Percentiles rank a stretch among this genome's conserved stretches.
These are phyloP conservation scores for Ifrita kowaldi DNA, from an alignment of 2,113 vertebrate genomes.

Conservation along the genomic window DNA sequence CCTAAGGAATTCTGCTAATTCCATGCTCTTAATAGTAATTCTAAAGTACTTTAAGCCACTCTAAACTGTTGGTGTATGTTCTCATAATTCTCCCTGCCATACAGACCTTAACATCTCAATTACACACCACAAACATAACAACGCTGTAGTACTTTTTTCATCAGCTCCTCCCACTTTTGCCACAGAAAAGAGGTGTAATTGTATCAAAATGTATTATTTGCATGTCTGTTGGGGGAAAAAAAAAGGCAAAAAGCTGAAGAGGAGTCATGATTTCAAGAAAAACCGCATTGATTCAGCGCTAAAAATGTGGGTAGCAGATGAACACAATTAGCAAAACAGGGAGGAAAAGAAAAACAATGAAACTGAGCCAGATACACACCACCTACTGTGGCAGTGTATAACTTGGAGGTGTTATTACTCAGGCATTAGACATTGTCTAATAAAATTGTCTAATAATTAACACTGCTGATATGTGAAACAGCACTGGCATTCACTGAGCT, in stretches of 20 bases:
- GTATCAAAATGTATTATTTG: neutral
- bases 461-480: accelerated
- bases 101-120: neutral
- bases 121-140: neutral
- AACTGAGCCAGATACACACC: neutral
- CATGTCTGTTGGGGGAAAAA: neutral
- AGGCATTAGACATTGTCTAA: neutral
- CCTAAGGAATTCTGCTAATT: neutral
- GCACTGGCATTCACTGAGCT: neutral
- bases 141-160: neutral
- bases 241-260: neutral
- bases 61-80: neutral
- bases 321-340: neutral
- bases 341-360: neutral
- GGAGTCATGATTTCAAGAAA: neutral
- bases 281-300: neutral
- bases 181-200: neutral
- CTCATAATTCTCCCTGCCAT: neutral
- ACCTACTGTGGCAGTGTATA: neutral
- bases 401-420: neutral
- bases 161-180: neutral
- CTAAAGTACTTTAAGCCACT: neutral
- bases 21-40: neutral
- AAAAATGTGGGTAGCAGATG: neutral
- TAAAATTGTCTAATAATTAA: neutral